A percentile compares a stretch with the other conserved stretches of the same genome.
Evolutionary conservation across 2,797 vertebrate species (phyloP).

Genomic region (Manis pentadactyla): DNA sequence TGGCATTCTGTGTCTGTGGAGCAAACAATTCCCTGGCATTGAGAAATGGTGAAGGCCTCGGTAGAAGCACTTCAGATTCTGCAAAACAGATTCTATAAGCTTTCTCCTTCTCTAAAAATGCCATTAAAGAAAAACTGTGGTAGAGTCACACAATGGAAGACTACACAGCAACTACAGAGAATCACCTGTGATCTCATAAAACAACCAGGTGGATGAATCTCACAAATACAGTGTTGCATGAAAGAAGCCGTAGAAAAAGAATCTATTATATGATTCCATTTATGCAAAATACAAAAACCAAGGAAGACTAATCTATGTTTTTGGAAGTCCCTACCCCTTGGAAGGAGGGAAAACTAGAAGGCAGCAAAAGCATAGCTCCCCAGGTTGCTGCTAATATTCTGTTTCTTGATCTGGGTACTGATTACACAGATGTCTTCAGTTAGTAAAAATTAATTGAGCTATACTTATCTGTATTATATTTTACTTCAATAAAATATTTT

Average conservation of each 20-base stretch:
- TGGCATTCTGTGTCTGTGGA: neutral
- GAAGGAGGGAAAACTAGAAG: neutral
- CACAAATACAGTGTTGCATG: neutral
- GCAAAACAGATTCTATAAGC: neutral
- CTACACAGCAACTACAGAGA: neutral
- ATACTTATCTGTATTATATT: constrained; percentile 60
- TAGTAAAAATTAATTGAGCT: constrained; percentile 60
- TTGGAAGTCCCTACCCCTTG: neutral
- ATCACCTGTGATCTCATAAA: neutral
- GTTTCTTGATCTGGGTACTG: constrained; percentile 47
- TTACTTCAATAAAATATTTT: constrained; percentile 67
- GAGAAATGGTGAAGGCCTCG: neutral
- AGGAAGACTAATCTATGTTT: constrained; percentile 43
- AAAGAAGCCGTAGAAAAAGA: constrained; percentile 27
- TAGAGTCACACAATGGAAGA: neutral
- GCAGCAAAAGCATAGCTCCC: neutral
- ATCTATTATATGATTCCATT: neutral
- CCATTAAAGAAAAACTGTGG: neutral
- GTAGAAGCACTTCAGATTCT: neutral
- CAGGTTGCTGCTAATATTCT: constrained; percentile 10
- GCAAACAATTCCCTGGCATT: neutral
- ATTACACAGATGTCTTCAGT: constrained; percentile 75
- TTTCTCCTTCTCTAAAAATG: neutral
- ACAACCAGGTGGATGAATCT: neutral
- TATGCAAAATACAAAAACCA: constrained; percentile 30